Evolutionary conservation across 2,888 invertebrate genomes (phyloP).

Genomic region (Galeruca laticollis): DNA sequence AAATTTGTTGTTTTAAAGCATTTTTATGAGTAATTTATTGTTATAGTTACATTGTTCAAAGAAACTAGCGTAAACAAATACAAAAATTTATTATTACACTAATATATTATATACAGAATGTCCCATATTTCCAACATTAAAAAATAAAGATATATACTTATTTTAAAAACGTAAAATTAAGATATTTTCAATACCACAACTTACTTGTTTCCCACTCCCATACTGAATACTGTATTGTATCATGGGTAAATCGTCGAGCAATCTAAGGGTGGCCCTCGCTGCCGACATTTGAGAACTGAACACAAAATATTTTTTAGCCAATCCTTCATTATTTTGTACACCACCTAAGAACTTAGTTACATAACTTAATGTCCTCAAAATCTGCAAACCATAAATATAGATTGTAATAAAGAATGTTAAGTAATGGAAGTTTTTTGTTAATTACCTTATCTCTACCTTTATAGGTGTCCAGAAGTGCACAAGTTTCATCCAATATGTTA

Average conservation of each 20-base stretch:
- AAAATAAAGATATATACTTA: too few species aligned
- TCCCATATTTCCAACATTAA: not conserved
- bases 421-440: not conserved
- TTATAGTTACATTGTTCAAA: too few species aligned
- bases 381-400: constrained; percentile 65
- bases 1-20: too few species aligned
- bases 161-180: too few species aligned
- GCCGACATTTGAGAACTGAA: constrained; percentile 80
- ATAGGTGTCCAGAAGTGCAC: constrained; percentile 82
- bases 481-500: constrained; percentile 67
- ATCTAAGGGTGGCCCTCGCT: constrained; percentile 81
- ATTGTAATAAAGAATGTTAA: not conserved
- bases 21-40: too few species aligned
- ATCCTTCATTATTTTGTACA: constrained; percentile 72
- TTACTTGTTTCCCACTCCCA: constrained; percentile 76
- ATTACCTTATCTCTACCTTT: constrained; percentile 87
- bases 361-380: constrained; percentile 84
- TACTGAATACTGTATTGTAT: constrained; percentile 79
- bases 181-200: not conserved
- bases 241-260: constrained; percentile 89
- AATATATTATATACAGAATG: constrained; percentile 6
- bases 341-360: constrained; percentile 79
- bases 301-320: constrained; percentile 71
- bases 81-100: constrained; percentile 11
- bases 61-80: not conserved